These are phyloP conservation scores for Conomelus anceps DNA, from an alignment of 2,888 invertebrate genomes.

Conservation along the genomic window DNA sequence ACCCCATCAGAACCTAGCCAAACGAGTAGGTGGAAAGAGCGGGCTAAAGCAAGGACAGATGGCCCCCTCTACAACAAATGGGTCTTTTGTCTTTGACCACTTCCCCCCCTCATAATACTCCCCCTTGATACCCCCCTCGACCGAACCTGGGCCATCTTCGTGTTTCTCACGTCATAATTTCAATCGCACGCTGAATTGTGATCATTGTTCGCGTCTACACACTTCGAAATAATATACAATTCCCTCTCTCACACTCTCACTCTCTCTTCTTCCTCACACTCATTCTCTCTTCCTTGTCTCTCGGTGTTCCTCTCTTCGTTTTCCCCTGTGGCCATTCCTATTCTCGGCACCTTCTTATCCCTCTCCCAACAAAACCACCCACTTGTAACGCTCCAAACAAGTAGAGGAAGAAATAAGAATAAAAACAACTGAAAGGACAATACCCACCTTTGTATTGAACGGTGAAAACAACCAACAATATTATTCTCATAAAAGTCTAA, in stretches of 20 bases:
- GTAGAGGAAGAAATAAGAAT: not conserved
- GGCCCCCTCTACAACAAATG: slow-evolving; percentile 1
- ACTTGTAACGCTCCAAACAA: not conserved
- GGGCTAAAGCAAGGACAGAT: not conserved
- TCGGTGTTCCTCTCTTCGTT: not conserved
- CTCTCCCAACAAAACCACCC: not conserved
- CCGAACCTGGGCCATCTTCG: not conserved
- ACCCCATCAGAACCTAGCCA: not conserved
- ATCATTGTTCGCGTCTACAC: not conserved
- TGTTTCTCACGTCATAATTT: slow-evolving; percentile 4
- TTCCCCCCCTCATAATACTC: not conserved
- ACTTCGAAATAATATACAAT: not conserved
- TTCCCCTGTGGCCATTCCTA: not conserved
- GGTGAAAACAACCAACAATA: no score
- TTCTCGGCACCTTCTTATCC: not conserved
- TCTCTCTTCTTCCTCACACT: not conserved
- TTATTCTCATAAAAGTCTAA: not conserved
- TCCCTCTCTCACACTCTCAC: not conserved
- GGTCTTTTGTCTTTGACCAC: slow-evolving; percentile 11
- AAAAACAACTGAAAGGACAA: not conserved
- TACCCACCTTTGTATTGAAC: no score
- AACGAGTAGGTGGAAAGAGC: not conserved
- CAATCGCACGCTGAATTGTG: not conserved
- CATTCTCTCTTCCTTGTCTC: not conserved
- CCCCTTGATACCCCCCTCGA: not conserved